These are phyloP conservation scores for Halcyon malimbica DNA, from an alignment of 2,113 vertebrate genomes.

Conservation along the genomic window DNA sequence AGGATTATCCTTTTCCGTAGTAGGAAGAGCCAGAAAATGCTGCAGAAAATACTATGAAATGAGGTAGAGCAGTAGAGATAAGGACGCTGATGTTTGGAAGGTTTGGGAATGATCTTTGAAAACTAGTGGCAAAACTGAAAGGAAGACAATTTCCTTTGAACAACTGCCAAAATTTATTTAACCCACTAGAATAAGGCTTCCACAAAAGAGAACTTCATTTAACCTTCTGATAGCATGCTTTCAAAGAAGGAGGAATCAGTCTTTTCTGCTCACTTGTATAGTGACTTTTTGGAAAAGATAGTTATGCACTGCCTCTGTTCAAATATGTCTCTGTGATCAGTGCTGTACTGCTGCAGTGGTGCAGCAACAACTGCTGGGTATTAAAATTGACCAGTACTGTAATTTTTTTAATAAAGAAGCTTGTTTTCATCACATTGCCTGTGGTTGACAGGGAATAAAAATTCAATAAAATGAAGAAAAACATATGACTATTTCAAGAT, in stretches of 20 bases:
- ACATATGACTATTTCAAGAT: not conserved
- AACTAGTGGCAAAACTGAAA: not conserved
- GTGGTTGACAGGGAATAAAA: not conserved
- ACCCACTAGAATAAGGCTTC: not conserved
- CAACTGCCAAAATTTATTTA: not conserved
- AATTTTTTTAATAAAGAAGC: not conserved
- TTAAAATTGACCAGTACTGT: not conserved
- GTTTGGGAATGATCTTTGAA: not conserved
- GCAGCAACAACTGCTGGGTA: not conserved
- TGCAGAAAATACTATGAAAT: not conserved
- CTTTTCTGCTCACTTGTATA: not conserved
- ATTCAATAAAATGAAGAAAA: not conserved
- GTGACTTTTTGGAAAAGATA: not conserved
- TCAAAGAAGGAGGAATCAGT: not conserved
- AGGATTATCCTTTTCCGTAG: not conserved
- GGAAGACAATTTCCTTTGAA: not conserved
- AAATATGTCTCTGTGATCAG: not conserved
- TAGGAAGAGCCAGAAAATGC: not conserved
- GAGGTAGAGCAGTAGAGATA: not conserved
- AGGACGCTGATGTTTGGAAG: not conserved
- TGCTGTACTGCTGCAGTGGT: not conserved
- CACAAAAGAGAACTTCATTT: not conserved
- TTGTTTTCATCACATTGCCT: not conserved
- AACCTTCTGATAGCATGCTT: not conserved
- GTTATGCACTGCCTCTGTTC: not conserved